Base-by-base conservation (phyloP, 2,797 vertebrate species). In the Sebastes nivosus region DNA sequence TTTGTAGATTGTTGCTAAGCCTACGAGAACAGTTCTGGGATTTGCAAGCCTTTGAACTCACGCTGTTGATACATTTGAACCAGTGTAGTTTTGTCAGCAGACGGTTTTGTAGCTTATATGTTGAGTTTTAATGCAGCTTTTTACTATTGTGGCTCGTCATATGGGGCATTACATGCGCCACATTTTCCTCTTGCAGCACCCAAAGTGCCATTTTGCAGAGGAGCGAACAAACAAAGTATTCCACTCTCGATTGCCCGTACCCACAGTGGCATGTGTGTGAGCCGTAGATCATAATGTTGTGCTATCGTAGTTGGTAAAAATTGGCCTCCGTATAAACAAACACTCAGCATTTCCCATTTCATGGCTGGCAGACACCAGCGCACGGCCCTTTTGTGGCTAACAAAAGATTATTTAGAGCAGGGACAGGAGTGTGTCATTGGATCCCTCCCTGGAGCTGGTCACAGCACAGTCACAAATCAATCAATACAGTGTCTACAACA, bases 401-500 rank as follows among this genome's bases (percentile, higher is more conserved):
- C 89, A 84, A 88, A 91, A 92, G 78, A n/a, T 79, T 67, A 75
- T 87, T 88, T 85, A 79, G 76, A 87, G 13, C 69, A 76, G 79
- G 75, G 69, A 81, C 78, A n/a, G 77, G 71, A 83, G 69, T 81
- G 82, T 92, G 89, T 91, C 90, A 93, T 93, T 84, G 87, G 89
- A 93, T 89, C 87, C 72, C 85, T 79, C 82, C 81, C 81, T 72
- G 78, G 72, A 84, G 80, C 88, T 60, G 75, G 68, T 87, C 50
- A 50, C 81, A 29, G 88, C 89, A 76, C 71, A 75, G 84, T 93
- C 79, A 79, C 87, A 87, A 89, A 93, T 93, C 91, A 90, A 89
- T 95, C 93, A 84, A 89, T 93, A 76, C 68, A 64, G 59, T 64
- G 85, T 89, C 89, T 85, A 77, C 82, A 83, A 87, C 90, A 90